Conservation (phyloP, 2,113 vertebrate species). For the Sander vitreus region DNA sequence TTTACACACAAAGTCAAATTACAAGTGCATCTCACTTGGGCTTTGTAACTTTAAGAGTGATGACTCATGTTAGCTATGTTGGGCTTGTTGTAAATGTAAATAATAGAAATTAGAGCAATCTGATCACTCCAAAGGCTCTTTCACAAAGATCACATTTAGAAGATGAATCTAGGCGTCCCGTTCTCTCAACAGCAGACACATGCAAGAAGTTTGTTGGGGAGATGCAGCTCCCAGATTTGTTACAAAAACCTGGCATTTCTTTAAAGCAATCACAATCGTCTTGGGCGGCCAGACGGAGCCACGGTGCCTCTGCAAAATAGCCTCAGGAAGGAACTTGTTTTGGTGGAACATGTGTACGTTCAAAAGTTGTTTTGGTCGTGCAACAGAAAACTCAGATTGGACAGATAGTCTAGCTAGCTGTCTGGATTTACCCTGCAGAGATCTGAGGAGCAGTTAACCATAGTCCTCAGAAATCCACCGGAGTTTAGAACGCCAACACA, state of each 20-base stretch:
- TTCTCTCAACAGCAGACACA: background rate
- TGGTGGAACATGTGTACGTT: too few relatives aligned
- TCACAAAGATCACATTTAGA: background rate
- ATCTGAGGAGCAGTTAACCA: too few relatives aligned
- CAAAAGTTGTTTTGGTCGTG: too few relatives aligned
- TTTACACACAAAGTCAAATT: conserved; percentile 29
- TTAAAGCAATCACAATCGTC: too few relatives aligned
- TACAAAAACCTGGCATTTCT: background rate
- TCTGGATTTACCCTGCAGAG: too few relatives aligned
- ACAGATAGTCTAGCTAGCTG: too few relatives aligned
- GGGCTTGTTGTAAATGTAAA: background rate
- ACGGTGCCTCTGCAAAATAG: too few relatives aligned
- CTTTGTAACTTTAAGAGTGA: background rate
- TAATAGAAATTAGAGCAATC: background rate
- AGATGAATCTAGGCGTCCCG: background rate
- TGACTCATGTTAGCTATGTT: background rate
- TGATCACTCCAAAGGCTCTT: background rate
- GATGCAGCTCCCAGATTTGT: background rate
- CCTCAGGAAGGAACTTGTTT: too few relatives aligned
- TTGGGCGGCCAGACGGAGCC: too few relatives aligned
- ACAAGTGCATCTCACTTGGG: background rate
- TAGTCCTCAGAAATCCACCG: too few relatives aligned
- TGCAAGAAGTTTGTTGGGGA: background rate
- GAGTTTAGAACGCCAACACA: too few relatives aligned
- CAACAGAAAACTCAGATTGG: too few relatives aligned